Evolutionary conservation across 2,113 vertebrate genomes (phyloP).

Genomic region (Ploceus nigricollis): DNA sequence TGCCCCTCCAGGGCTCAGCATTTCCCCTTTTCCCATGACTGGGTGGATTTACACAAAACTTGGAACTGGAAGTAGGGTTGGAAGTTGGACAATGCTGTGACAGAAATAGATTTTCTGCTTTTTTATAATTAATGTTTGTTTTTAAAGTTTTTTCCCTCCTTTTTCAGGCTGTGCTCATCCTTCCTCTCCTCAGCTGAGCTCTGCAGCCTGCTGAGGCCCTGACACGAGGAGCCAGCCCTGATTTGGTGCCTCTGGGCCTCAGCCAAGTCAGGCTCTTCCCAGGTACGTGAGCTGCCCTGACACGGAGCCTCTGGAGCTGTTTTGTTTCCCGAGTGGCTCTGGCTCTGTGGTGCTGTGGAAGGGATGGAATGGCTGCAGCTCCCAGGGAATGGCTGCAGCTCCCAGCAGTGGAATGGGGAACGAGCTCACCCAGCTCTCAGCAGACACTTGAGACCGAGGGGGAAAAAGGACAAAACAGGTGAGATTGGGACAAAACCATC

Average conservation of each 20-base stretch:
- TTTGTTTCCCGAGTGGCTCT: background rate
- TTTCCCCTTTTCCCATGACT: rapidly evolving
- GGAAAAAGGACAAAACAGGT: background rate
- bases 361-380: background rate
- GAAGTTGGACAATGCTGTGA: background rate
- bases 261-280: background rate
- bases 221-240: rapidly evolving
- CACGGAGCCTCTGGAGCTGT: background rate
- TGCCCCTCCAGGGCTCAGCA: background rate
- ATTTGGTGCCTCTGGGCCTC: background rate
- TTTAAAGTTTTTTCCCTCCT: rapidly evolving
- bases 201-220: background rate
- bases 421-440: background rate
- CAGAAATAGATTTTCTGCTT: background rate
- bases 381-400: background rate
- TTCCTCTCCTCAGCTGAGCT: background rate
- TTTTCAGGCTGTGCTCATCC: background rate
- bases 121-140: background rate
- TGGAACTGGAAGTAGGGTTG: background rate
- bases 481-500: rapidly evolving
- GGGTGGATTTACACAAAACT: too few species aligned
- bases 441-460: background rate
- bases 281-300: background rate
- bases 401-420: rapidly evolving
- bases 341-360: background rate